Evolutionary conservation across 2,797 vertebrate species (phyloP), one percentile per base, ranked within the genome.

Genomic region (Chrosomus eos): DNA sequence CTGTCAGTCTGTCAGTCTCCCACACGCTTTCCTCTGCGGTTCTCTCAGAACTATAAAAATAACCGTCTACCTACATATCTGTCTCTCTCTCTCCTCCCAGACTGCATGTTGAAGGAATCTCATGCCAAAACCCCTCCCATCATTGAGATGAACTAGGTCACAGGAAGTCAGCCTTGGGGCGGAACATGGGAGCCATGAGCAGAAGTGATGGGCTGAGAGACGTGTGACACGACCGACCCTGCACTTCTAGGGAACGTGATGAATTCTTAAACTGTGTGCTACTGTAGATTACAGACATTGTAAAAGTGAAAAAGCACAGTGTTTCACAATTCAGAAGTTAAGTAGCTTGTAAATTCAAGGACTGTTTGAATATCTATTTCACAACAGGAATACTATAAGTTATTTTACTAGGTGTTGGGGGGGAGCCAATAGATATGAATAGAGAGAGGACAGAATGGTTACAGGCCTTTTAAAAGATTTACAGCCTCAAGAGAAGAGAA

Each of bases 31-130:
- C 60, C n/a, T n/a, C 55, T n/a, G 23, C 3, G 9, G 55, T n/a
- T 58, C 43, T 84, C 33, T 84, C 60, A 11, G n/a, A 77, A 74
- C 62, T 71, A 84, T 64, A 31, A 77, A 84, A 84, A 84, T 70
- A 84, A 62, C 64, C 2, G 9, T 84, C 73, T 71, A 84, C 82
- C 74, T 71, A 55, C 21, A 70, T 23, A 51, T 78, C 33, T 0
- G 43, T 67, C 64, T 71, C 23, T 67, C 64, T 71, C 23, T 81
- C 71, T 38, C 48, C 36, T 58, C 38, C 36, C 21, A 60, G 26
- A 62, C 13, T 58, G 14, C 1, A 58, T 60, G 23, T 38, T 75
- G 23, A 31, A 70, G 51, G 21, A 60, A 70, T 40, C 23, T 83
- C 31, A 74, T 9, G 33, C 10, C 45, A 67, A 53, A 45, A 68